phyloP scores from a whole-genome alignment of 1,140 invertebrate species.

The Bombus breviceps region DNA sequence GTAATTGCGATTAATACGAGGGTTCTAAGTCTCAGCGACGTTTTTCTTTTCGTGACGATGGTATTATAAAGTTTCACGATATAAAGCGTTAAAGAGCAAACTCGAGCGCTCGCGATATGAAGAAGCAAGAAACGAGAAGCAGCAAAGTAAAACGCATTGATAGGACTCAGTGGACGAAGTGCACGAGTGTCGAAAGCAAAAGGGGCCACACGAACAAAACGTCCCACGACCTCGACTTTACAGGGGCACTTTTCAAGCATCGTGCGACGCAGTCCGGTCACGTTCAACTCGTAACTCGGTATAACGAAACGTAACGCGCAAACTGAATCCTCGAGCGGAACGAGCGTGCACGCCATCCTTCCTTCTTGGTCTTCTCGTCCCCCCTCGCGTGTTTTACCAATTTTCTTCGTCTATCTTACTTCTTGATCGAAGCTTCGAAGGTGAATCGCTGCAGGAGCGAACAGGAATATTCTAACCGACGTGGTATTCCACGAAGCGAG shows the following conservation, averaged over 20 bases:
- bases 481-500: not conserved
- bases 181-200: slow-evolving; percentile 39
- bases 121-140: not conserved
- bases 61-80: no score
- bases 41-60: no score
- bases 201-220: slow-evolving; percentile 43
- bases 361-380: not conserved
- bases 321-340: slow-evolving; percentile 73
- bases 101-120: not conserved
- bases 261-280: slow-evolving; percentile 71
- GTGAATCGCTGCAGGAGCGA: not conserved
- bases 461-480: not conserved
- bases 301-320: slow-evolving; percentile 77
- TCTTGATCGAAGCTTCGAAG: not conserved
- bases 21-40: no score
- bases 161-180: not conserved
- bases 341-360: slow-evolving; percentile 32
- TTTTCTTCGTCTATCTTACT: not conserved
- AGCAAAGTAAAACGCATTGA: not conserved
- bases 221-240: slow-evolving; percentile 47
- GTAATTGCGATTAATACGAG: no score
- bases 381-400: not conserved
- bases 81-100: not conserved
- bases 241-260: slow-evolving; percentile 55
- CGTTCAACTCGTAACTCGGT: slow-evolving; percentile 76